A percentile compares a stretch with the other conserved stretches of the same genome.
phyloP scores from a whole-genome alignment of 2,888 invertebrate genomes.

The Metacarcinus magister region DNA sequence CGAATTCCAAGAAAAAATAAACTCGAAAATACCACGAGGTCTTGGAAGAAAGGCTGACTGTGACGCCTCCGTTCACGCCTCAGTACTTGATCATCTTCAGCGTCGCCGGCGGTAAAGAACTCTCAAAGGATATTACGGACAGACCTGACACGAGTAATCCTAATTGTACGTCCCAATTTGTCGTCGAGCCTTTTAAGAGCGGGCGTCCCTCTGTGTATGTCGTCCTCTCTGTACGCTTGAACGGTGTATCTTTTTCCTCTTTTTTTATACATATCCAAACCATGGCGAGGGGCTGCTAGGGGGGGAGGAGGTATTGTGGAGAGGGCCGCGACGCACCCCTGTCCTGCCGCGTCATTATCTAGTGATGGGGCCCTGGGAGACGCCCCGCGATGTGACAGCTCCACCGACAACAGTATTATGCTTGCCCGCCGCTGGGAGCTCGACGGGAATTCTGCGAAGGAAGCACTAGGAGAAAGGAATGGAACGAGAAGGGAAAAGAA shows the following conservation, averaged over 20 bases:
- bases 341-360: constrained; percentile 57
- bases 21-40: background rate
- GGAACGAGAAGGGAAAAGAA: background rate
- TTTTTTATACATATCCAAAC: constrained; percentile 62
- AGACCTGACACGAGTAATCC: constrained; percentile 71
- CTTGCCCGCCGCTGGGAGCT: constrained; percentile 15
- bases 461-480: background rate
- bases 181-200: constrained; percentile 72
- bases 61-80: background rate
- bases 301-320: background rate
- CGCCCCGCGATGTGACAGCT: constrained; percentile 63
- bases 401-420: constrained; percentile 65
- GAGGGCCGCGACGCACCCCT: constrained; percentile 43
- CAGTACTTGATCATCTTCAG: background rate
- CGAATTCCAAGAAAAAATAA: background rate
- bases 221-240: constrained; percentile 55
- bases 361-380: constrained; percentile 51
- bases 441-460: background rate
- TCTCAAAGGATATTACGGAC: constrained; percentile 6
- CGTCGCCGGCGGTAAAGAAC: background rate
- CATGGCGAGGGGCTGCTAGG: background rate
- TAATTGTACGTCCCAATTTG: constrained; percentile 77
- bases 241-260: constrained; percentile 68
- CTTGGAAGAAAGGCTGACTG: background rate
- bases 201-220: constrained; percentile 50